Evolutionary conservation across 2,888 invertebrate genomes (phyloP), one percentile per base, ranked within the genome.

Genomic region (Lasioglossum zephyrum): DNA sequence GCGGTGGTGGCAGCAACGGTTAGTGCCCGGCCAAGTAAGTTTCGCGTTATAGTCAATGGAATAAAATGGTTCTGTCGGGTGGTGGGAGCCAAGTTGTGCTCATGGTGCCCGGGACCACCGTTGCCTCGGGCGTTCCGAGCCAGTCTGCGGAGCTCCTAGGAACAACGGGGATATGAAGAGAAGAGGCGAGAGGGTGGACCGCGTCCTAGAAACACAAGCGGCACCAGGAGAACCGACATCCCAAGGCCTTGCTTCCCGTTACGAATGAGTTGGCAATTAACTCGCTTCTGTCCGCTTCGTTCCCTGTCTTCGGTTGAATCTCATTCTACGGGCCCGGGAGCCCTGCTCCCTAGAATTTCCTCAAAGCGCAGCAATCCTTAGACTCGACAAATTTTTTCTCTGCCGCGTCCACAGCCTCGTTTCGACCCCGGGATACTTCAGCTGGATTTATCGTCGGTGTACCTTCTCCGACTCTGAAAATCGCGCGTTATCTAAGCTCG

Each of bases 31-130:
- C 90, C 91, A 91, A 92, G 92, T 91, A 93, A 93, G 92, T 94
- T 94, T 92, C 87, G 86, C 91, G 91, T 92, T 93, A 92, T 90
- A 93, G 92, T 92, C 92, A 92, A 93, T 92, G 93, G 91, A 93
- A 93, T 93, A 93, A 93, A 94, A 94, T 92, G 91, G 91, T 92
- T 88, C 87, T 84, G 87, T 87, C 82, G 91, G 89, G 88, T 89
- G 88, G 89, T 91, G 89, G 90, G 90, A 89, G 87, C 90, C 90
- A 92, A 92, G 92, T 92, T 92, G 89, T 79, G 88, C 90, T 89
- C 89, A 84, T 84, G 90, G 86, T 90, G 90, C 88, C 85, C 83
- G 88, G 89, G 88, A 92, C 89, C 89, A 87, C 88, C 84, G 88
- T 86, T 88, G 93, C 93, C 91, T 85, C 89, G 84, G 92, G 92